phyloP scores from a whole-genome alignment of 2,113 vertebrate genomes.

The Cichladusa arquata region DNA sequence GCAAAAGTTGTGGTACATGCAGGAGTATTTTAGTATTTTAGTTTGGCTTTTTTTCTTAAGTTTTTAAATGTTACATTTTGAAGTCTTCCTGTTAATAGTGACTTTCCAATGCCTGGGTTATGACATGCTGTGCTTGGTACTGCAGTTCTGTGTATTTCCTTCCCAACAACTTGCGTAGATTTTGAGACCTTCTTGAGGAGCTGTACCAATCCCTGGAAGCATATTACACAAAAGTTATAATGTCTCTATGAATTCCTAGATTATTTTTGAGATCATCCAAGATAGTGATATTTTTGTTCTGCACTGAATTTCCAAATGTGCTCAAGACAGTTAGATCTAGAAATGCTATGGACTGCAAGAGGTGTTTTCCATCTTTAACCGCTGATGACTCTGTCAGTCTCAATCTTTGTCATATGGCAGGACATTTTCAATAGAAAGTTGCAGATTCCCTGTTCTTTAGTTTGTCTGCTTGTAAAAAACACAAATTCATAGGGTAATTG shows the following conservation, averaged over 20 bases:
- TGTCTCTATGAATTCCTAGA: background rate
- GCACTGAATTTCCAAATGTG: background rate
- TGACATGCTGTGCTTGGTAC: background rate
- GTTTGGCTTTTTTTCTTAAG: background rate
- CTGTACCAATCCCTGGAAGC: background rate
- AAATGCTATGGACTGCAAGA: background rate
- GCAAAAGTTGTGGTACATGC: background rate
- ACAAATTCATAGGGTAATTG: background rate
- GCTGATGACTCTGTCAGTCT: background rate
- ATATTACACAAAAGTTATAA: background rate
- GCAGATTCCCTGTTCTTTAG: background rate
- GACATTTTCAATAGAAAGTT: background rate
- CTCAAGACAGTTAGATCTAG: background rate
- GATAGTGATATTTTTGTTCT: background rate
- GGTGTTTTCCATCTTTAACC: background rate
- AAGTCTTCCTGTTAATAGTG: background rate
- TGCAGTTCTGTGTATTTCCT: background rate
- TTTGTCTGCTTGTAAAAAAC: background rate
- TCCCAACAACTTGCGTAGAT: background rate
- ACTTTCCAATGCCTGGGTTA: background rate
- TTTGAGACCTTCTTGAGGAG: background rate
- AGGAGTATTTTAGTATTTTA: background rate
- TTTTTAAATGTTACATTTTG: background rate
- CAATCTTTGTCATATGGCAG: background rate
- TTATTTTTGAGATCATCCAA: background rate